Evolutionary conservation across 2,113 vertebrate genomes (phyloP).

Genomic region (Clupea harengus): DNA sequence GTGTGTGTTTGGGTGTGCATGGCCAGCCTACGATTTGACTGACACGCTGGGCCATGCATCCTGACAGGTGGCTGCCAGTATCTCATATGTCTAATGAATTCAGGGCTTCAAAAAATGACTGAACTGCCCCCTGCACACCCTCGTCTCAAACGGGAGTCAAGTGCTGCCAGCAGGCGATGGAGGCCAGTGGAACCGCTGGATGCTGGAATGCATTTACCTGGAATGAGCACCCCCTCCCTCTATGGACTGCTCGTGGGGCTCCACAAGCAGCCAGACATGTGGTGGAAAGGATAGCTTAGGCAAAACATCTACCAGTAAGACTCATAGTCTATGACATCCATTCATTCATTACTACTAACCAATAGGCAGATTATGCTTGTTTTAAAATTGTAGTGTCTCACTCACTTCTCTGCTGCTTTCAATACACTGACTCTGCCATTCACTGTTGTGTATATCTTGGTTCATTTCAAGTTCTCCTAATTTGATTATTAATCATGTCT

Average conservation of each 20-base stretch:
- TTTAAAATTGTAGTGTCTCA: too few relatives aligned
- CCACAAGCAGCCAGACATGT: background rate
- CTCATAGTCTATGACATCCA: too few relatives aligned
- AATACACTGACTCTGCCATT: too few relatives aligned
- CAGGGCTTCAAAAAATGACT: background rate
- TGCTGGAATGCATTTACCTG: conserved; percentile 6
- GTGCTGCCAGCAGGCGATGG: background rate
- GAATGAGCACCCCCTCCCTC: background rate
- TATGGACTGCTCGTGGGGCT: background rate
- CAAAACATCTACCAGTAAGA: too few relatives aligned
- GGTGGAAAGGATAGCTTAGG: background rate
- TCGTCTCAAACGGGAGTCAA: background rate
- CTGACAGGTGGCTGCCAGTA: background rate
- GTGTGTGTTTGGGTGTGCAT: background rate
- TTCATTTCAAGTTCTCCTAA: too few relatives aligned
- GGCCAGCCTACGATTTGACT: background rate
- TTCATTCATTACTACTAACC: too few relatives aligned
- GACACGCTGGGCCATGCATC: background rate
- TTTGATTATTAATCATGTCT: too few relatives aligned
- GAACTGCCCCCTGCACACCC: background rate
- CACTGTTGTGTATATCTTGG: too few relatives aligned
- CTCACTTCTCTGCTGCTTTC: too few relatives aligned
- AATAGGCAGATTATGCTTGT: too few relatives aligned
- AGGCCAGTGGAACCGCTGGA: background rate
- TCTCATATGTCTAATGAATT: conserved; percentile 13